These are phyloP conservation scores for Xenops minutus DNA, from an alignment of 2,797 vertebrate species.

Conservation along the genomic window DNA sequence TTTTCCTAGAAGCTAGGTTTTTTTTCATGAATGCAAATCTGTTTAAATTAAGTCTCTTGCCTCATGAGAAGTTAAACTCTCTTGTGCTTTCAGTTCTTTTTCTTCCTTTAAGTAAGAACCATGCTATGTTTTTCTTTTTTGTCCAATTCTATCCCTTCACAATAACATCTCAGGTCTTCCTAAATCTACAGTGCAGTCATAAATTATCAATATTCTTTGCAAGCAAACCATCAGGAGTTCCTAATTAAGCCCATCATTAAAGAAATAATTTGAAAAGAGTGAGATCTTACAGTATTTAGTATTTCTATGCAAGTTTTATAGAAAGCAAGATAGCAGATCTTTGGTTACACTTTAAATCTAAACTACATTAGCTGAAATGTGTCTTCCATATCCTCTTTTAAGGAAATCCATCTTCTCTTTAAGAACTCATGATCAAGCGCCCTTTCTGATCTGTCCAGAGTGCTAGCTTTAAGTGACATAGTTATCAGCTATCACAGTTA, in stretches of 20 bases:
- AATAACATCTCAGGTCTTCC: not conserved
- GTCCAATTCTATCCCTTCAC: not conserved
- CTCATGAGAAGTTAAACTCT: not conserved
- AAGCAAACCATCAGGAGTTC: not conserved
- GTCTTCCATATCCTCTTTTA: not conserved
- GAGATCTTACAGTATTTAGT: not conserved
- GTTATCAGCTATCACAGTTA: not conserved
- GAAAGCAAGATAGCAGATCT: not conserved
- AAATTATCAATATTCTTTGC: not conserved
- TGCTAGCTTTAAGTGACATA: not conserved
- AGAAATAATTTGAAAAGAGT: not conserved
- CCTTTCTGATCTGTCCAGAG: not conserved
- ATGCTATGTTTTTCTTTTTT: not conserved
- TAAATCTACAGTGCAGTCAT: not conserved
- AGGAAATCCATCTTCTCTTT: not conserved
- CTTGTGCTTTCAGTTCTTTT: not conserved
- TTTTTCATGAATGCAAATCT: not conserved
- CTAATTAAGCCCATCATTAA: not conserved
- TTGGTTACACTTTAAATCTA: not conserved
- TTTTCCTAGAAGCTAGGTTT: not conserved
- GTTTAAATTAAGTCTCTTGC: not conserved
- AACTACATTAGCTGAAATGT: not conserved
- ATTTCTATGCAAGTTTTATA: not conserved
- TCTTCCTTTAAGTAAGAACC: not conserved
- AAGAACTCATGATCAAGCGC: not conserved